Conservation (phyloP, 1,140 invertebrate species). For the Camponotus vicinus region DNA sequence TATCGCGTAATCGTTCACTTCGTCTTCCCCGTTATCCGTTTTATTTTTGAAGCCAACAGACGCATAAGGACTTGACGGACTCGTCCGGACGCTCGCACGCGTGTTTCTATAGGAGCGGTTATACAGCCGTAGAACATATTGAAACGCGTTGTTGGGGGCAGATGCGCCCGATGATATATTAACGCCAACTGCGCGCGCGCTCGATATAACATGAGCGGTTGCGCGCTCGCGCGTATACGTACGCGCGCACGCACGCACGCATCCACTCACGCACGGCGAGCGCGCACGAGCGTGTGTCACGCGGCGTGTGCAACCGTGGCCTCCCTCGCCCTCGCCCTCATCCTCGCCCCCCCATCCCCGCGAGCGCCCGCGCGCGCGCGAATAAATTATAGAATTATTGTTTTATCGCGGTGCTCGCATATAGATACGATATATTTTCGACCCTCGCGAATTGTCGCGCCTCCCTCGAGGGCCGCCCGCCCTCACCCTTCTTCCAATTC, state of each 20-base stretch:
- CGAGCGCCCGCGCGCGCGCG: slow-evolving; percentile 67
- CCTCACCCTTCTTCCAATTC: background rate
- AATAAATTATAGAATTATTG: slow-evolving; percentile 87
- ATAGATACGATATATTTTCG: slow-evolving; percentile 71
- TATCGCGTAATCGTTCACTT: background rate
- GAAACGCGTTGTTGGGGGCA: slow-evolving; percentile 85
- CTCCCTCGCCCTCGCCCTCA: background rate
- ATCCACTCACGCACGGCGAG: slow-evolving; percentile 30
- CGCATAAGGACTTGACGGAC: slow-evolving; percentile 39
- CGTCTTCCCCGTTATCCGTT: slow-evolving; percentile 3
- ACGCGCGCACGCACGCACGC: slow-evolving; percentile 24
- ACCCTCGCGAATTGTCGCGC: slow-evolving; percentile 79
- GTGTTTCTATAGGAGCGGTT: slow-evolving; percentile 84
- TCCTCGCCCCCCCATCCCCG: background rate
- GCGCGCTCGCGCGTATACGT: slow-evolving; percentile 20
- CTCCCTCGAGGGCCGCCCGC: slow-evolving; percentile 64
- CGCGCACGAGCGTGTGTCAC: slow-evolving; percentile 43
- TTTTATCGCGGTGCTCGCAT: slow-evolving; percentile 81
- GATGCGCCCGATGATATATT: slow-evolving; percentile 86
- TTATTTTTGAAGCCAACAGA: slow-evolving; percentile 11
- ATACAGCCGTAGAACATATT: slow-evolving; percentile 83
- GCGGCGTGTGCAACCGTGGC: slow-evolving; percentile 41
- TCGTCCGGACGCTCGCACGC: slow-evolving; percentile 61
- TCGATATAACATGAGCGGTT: slow-evolving; percentile 69
- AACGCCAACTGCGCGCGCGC: slow-evolving; percentile 85